Evolutionary conservation across 2,888 invertebrate genomes (phyloP).

Genomic region (Blera fallax): DNA sequence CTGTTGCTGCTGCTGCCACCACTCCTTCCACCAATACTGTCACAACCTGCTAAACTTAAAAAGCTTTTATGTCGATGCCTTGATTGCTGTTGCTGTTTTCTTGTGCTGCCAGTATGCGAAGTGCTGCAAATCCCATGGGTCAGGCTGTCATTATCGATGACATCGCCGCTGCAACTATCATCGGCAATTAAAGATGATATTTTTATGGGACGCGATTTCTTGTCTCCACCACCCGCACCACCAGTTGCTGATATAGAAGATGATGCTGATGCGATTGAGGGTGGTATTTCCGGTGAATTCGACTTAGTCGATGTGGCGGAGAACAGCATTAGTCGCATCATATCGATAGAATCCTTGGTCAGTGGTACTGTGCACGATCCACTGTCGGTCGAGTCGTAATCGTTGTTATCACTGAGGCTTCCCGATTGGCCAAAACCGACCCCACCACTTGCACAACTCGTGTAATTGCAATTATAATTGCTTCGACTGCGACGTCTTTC

Average conservation of each 20-base stretch:
- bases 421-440: conserved; percentile 75
- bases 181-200: conserved; percentile 57
- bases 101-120: conserved; percentile 23
- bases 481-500: conserved; percentile 69
- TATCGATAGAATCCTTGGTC: conserved; percentile 78
- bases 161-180: conserved; percentile 50
- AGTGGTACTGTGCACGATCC: conserved; percentile 80
- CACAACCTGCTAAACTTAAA: conserved; percentile 64
- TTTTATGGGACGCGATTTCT: conserved; percentile 45
- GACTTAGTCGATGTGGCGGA: conserved; percentile 79
- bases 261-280: conserved; percentile 67
- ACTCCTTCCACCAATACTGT: conserved; percentile 68
- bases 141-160: conserved; percentile 51
- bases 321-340: conserved; percentile 79
- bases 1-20: conserved; percentile 62
- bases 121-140: conserved; percentile 55
- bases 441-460: conserved; percentile 68
- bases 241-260: conserved; percentile 73
- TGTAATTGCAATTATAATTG: conserved; percentile 70
- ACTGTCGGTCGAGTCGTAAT: conserved; percentile 78
- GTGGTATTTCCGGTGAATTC: conserved; percentile 59
- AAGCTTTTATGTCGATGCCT: conserved; percentile 78
- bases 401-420: conserved; percentile 72
- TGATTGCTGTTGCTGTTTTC: conserved; percentile 60
- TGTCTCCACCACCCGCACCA: conserved; percentile 51